A percentile compares a stretch with the other conserved stretches of the same genome.
Evolutionary conservation across 2,888 invertebrate species (phyloP).

Genomic region (Mystacides longicornis): DNA sequence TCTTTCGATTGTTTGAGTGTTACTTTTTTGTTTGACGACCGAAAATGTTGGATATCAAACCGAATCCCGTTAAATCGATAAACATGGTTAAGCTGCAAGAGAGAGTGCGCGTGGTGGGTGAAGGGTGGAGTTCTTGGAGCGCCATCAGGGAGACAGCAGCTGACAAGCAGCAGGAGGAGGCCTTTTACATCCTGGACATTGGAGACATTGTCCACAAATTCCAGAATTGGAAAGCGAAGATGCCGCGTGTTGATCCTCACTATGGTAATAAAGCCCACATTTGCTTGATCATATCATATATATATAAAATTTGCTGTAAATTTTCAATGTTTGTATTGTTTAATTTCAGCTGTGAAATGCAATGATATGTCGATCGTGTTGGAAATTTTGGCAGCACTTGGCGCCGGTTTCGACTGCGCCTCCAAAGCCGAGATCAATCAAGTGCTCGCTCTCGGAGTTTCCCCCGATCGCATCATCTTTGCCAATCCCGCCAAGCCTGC

Average conservation of each 20-base stretch:
- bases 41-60: neutral
- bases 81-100: constrained; percentile 34
- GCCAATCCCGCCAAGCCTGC: constrained; percentile 94
- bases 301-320: too few relatives aligned
- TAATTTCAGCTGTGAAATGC: constrained; percentile 81
- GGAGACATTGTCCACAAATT: constrained; percentile 80
- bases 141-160: constrained; percentile 57
- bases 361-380: constrained; percentile 83
- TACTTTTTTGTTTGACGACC: neutral
- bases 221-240: constrained; percentile 70
- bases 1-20: neutral
- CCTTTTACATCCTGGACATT: constrained; percentile 85
- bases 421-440: constrained; percentile 89
- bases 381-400: constrained; percentile 78
- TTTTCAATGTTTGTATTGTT: constrained; percentile 29
- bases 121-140: constrained; percentile 49
- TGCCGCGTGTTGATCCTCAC: constrained; percentile 86
- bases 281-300: neutral
- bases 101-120: constrained; percentile 57
- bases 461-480: constrained; percentile 79
- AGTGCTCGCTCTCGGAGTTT: constrained; percentile 67
- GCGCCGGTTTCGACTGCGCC: constrained; percentile 94
- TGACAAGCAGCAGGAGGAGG: constrained; percentile 71
- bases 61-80: neutral
- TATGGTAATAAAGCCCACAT: constrained; percentile 41